A percentile compares a stretch with the other conserved stretches of the same genome.
Conservation (phyloP, 1,140 invertebrate species). For the Oreohelix idahoensis region DNA sequence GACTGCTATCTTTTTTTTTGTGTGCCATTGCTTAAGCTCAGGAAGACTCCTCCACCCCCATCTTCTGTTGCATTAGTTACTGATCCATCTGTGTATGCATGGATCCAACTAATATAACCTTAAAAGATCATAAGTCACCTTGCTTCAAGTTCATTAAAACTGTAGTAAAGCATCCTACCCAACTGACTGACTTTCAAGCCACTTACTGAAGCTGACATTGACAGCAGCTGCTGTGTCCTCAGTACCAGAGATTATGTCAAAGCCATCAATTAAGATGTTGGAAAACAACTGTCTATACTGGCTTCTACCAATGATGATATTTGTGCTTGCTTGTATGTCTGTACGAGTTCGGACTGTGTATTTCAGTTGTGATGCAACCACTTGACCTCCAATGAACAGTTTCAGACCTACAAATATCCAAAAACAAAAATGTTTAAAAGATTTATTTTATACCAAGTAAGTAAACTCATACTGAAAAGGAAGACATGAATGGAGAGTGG, state of each 20-base stretch:
- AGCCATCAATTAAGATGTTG: conserved; percentile 45
- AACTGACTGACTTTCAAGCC: background rate
- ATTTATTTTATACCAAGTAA: too few relatives aligned
- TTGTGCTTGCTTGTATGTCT: conserved; percentile 12
- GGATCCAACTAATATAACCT: too few relatives aligned
- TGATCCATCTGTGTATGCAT: too few relatives aligned
- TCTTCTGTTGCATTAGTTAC: too few relatives aligned
- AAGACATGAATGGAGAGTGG: background rate
- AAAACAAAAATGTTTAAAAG: background rate
- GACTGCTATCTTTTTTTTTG: too few relatives aligned
- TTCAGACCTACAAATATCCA: conserved; percentile 29
- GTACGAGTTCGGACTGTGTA: conserved; percentile 11
- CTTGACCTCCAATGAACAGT: conserved; percentile 41
- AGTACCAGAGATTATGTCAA: conserved; percentile 40
- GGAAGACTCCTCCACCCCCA: too few relatives aligned
- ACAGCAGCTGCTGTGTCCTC: conserved; percentile 34
- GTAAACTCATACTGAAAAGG: too few relatives aligned
- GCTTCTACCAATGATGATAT: conserved; percentile 39
- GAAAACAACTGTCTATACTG: conserved; percentile 14
- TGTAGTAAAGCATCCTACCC: too few relatives aligned
- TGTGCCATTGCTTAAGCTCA: too few relatives aligned
- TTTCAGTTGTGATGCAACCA: background rate
- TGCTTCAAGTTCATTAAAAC: too few relatives aligned
- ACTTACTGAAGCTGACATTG: conserved; percentile 40
- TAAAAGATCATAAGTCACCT: too few relatives aligned